phyloP scores from a whole-genome alignment of 2,113 vertebrate species.

The Geococcyx californianus region DNA sequence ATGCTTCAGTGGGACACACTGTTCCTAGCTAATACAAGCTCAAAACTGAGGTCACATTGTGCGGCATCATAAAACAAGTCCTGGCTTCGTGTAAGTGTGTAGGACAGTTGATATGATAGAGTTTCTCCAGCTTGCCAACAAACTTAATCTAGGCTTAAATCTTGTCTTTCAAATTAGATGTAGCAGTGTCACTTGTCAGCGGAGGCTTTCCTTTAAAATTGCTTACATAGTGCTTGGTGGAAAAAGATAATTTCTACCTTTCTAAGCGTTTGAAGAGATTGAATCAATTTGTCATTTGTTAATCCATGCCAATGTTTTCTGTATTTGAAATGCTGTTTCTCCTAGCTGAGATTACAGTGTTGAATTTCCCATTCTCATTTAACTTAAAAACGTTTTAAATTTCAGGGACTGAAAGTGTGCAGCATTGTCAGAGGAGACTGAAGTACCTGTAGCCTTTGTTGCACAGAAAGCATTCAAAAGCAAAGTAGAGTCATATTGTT shows the following conservation, averaged over 20 bases:
- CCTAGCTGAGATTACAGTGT: background rate
- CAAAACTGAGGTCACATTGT: background rate
- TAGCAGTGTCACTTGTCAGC: background rate
- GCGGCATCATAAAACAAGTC: background rate
- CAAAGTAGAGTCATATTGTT: background rate
- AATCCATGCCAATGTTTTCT: background rate
- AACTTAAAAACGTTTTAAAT: background rate
- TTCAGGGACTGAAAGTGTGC: background rate
- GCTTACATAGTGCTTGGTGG: background rate
- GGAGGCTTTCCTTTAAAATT: background rate
- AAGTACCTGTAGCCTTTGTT: background rate
- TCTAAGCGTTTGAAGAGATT: background rate
- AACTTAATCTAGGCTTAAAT: background rate
- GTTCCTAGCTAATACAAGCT: background rate
- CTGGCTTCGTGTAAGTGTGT: background rate
- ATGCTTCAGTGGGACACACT: background rate
- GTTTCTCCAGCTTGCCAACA: background rate
- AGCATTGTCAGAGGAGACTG: background rate
- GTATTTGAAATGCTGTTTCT: background rate
- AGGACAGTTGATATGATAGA: background rate
- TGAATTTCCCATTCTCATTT: background rate
- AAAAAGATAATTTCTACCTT: background rate
- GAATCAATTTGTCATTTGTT: background rate
- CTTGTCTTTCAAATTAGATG: background rate
- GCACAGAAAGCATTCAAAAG: background rate